Conservation (phyloP, 1,140 invertebrate species). For the Planococcus citri region DNA sequence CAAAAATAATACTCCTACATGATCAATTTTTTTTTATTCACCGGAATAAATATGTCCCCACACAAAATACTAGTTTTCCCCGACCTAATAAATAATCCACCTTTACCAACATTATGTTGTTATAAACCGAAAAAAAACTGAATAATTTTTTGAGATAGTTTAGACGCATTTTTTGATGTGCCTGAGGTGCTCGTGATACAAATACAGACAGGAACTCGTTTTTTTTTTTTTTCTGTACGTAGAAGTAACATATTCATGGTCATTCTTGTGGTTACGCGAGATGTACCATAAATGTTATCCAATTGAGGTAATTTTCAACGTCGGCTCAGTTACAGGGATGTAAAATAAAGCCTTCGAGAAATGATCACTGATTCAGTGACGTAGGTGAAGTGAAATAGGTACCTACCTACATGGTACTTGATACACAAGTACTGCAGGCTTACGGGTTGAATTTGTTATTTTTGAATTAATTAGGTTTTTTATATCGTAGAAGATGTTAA, state of each 20-base stretch:
- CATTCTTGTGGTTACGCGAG: neutral
- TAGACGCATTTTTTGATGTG: neutral
- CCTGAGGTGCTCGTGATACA: neutral
- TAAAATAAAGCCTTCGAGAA: neutral
- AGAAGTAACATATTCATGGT: neutral
- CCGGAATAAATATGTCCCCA: neutral
- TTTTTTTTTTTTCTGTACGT: neutral
- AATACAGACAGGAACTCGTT: neutral
- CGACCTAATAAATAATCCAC: neutral
- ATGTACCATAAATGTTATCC: neutral
- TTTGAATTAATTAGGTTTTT: no score
- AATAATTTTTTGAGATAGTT: no score
- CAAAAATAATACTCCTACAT: neutral
- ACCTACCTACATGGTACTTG: no score
- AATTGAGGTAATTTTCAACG: neutral
- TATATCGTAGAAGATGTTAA: no score
- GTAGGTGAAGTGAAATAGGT: no score
- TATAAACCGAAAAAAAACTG: neutral
- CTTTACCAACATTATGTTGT: neutral
- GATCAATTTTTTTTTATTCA: neutral
- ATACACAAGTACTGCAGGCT: no score
- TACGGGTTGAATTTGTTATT: no score
- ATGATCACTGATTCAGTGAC: neutral
- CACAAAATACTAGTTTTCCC: neutral
- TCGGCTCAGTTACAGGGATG: no score